Conservation (phyloP, 2,113 vertebrate genomes). For the Columba livia region DNA sequence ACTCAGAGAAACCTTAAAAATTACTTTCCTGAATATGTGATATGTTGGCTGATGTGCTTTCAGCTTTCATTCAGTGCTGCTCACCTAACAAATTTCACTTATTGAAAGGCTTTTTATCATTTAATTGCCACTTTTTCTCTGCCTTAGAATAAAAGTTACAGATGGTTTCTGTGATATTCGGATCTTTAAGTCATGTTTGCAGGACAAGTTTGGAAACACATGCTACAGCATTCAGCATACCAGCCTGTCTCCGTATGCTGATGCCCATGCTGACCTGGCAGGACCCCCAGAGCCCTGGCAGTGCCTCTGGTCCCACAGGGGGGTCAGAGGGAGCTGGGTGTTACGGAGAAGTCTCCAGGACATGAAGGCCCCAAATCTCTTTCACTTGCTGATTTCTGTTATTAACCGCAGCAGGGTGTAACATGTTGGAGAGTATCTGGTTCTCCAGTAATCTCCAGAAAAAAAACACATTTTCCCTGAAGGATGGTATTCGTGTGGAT, state of each 20-base stretch:
- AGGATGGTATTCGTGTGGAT: neutral
- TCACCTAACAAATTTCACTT: neutral
- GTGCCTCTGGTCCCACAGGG: fast-evolving
- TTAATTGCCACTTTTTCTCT: neutral
- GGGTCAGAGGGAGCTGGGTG: fast-evolving
- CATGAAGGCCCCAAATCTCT: neutral
- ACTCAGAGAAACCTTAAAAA: neutral
- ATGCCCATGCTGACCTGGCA: neutral
- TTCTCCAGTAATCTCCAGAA: neutral
- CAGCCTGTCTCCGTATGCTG: neutral
- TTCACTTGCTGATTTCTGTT: neutral
- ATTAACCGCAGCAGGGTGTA: neutral
- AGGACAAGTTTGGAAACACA: neutral
- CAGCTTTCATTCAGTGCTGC: neutral
- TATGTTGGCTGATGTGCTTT: neutral
- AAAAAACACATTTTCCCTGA: neutral
- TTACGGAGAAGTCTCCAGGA: neutral
- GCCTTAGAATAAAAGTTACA: neutral
- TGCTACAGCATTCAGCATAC: neutral
- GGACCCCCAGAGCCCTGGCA: neutral
- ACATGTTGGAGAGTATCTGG: neutral
- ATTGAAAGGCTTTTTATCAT: neutral
- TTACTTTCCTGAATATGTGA: neutral
- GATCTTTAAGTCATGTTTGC: neutral
- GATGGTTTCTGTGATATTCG: neutral